These are phyloP conservation scores for Amiota minor DNA, from an alignment of 2,888 invertebrate genomes.

Conservation along the genomic window DNA sequence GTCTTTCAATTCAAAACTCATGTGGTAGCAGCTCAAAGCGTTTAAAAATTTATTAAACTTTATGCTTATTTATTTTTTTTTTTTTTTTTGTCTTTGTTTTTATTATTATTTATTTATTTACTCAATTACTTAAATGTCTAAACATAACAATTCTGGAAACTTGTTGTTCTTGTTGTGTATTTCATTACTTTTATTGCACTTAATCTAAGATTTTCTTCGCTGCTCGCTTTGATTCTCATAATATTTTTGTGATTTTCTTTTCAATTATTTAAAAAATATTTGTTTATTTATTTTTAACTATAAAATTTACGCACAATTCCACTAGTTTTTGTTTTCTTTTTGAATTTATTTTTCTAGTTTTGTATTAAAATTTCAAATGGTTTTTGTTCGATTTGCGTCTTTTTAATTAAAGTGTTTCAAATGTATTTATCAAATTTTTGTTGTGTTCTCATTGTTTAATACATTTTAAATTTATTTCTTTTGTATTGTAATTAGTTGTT, in stretches of 20 bases:
- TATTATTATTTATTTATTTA: neutral
- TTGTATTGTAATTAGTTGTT: constrained; percentile 31
- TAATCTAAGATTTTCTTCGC: constrained; percentile 49
- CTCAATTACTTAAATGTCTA: constrained; percentile 50
- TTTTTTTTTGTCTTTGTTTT: too few relatives aligned
- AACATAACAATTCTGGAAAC: constrained; percentile 56
- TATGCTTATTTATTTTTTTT: constrained; percentile 18
- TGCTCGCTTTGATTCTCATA: constrained; percentile 29
- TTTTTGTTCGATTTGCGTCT: constrained; percentile 25
- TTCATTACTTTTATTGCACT: constrained; percentile 40
- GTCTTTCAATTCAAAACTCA: neutral
- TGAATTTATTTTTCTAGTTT: constrained; percentile 37
- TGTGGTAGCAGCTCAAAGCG: constrained; percentile 21
- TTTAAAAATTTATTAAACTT: constrained; percentile 10
- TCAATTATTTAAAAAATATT: constrained; percentile 34
- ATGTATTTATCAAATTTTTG: constrained; percentile 39
- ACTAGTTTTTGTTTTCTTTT: constrained; percentile 50
- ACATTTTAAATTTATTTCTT: constrained; percentile 52
- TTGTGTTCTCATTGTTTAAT: constrained; percentile 45
- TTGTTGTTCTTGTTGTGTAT: constrained; percentile 30
- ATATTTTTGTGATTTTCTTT: constrained; percentile 34
- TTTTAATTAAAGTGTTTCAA: constrained; percentile 34
- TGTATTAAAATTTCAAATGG: constrained; percentile 11
- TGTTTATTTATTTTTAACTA: constrained; percentile 36
- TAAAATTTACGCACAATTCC: constrained; percentile 63